A percentile compares a stretch with the other conserved stretches of the same genome.
phyloP scores from a whole-genome alignment of 2,888 invertebrate genomes.

The Leucophenga maculata region DNA sequence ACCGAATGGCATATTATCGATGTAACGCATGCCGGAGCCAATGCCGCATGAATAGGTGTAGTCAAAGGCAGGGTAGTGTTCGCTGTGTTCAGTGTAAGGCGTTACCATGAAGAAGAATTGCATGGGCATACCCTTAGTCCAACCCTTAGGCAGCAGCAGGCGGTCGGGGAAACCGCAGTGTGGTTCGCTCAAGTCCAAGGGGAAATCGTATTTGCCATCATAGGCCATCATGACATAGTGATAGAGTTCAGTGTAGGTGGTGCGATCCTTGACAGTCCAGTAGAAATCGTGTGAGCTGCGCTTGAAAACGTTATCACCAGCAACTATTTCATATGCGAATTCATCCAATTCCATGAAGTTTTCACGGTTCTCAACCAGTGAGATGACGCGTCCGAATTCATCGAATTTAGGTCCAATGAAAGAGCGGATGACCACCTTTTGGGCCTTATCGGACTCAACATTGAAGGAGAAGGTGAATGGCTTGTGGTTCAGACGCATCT shows the following conservation, averaged over 20 bases:
- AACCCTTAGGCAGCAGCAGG: slow-evolving; percentile 78
- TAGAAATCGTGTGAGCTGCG: slow-evolving; percentile 62
- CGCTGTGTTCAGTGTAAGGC: slow-evolving; percentile 68
- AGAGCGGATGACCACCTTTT: slow-evolving; percentile 76
- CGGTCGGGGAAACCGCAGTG: slow-evolving; percentile 78
- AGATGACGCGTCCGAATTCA: slow-evolving; percentile 72
- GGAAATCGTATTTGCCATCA: slow-evolving; percentile 72
- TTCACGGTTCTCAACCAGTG: slow-evolving; percentile 75
- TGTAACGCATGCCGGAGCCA: slow-evolving; percentile 74
- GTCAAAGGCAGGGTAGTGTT: slow-evolving; percentile 71
- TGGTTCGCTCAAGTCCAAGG: slow-evolving; percentile 72
- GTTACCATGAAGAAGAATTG: slow-evolving; percentile 77
- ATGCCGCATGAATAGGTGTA: slow-evolving; percentile 73
- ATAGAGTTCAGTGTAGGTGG: slow-evolving; percentile 71
- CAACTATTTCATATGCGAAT: slow-evolving; percentile 76
- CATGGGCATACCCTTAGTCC: slow-evolving; percentile 77
- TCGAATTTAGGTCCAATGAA: slow-evolving; percentile 83
- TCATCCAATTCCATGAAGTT: slow-evolving; percentile 79
- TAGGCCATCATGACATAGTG: slow-evolving; percentile 73
- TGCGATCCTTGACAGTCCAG: slow-evolving; percentile 76
- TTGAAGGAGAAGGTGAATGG: slow-evolving; percentile 77
- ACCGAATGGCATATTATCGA: slow-evolving; percentile 79
- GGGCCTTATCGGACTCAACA: slow-evolving; percentile 76
- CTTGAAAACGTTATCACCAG: slow-evolving; percentile 72
- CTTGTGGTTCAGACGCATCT: slow-evolving; percentile 81